These are phyloP conservation scores for Xylocopa sonorina DNA, from an alignment of 1,140 invertebrate species.

Conservation along the genomic window DNA sequence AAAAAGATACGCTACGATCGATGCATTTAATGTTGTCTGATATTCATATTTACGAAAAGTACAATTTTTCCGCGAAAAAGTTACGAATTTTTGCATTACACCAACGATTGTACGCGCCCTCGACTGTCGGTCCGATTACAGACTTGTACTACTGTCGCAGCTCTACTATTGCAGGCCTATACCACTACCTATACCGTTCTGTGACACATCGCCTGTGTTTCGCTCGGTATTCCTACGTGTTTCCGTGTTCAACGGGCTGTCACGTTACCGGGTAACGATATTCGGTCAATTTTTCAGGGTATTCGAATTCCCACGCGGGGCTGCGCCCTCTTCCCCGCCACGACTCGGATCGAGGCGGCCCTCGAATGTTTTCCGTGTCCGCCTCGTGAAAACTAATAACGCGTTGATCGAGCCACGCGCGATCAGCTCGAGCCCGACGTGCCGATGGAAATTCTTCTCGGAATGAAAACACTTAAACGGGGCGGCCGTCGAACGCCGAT, in stretches of 20 bases:
- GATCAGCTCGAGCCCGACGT: neutral
- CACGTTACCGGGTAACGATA: conserved; percentile 3
- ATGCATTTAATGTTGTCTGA: no score
- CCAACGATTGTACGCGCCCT: no score
- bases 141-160: no score
- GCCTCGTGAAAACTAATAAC: conserved; percentile 11
- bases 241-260: neutral
- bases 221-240: neutral
- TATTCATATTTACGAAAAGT: no score
- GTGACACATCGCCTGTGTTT: neutral
- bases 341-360: no score
- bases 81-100: no score
- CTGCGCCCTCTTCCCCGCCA: neutral
- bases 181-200: no score
- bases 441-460: conserved; percentile 21
- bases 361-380: neutral
- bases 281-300: conserved; percentile 7
- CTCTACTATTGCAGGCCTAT: no score
- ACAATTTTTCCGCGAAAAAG: no score
- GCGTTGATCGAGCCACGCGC: neutral
- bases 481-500: conserved; percentile 7
- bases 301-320: neutral
- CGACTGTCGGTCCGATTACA: no score
- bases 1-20: no score
- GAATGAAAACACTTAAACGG: conserved; percentile 34